These are phyloP conservation scores for Toxostoma redivivum DNA, from an alignment of 2,113 vertebrate species.

Conservation along the genomic window DNA sequence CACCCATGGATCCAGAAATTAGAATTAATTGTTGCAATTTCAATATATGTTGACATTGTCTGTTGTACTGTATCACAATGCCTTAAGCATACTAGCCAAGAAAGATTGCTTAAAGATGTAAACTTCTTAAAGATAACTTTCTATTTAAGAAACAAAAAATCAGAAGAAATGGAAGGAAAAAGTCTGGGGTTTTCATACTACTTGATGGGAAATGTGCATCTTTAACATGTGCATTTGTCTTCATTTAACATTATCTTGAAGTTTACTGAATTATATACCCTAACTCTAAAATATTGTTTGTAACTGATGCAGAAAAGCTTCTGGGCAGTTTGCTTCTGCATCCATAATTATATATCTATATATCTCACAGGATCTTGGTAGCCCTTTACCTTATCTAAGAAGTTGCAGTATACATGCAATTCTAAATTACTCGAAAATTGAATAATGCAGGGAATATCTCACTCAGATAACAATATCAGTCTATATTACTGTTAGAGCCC, in stretches of 20 bases:
- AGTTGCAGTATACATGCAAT: neutral
- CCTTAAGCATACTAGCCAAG: neutral
- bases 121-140: neutral
- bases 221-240: neutral
- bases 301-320: neutral
- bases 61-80: neutral
- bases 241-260: neutral
- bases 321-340: neutral
- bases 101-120: neutral
- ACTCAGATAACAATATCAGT: neutral
- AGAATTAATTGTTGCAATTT: neutral
- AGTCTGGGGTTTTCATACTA: fast-evolving
- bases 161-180: neutral
- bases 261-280: neutral
- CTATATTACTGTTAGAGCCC: neutral
- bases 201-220: neutral
- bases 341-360: neutral
- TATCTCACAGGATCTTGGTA: neutral
- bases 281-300: neutral
- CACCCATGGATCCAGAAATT: neutral
- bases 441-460: neutral
- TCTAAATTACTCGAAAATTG: neutral
- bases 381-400: neutral
- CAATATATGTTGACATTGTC: neutral
- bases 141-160: neutral